A percentile compares a stretch with the other conserved stretches of the same genome.
phyloP scores from a whole-genome alignment of 2,113 vertebrate genomes.

The Trichechus manatus region DNA sequence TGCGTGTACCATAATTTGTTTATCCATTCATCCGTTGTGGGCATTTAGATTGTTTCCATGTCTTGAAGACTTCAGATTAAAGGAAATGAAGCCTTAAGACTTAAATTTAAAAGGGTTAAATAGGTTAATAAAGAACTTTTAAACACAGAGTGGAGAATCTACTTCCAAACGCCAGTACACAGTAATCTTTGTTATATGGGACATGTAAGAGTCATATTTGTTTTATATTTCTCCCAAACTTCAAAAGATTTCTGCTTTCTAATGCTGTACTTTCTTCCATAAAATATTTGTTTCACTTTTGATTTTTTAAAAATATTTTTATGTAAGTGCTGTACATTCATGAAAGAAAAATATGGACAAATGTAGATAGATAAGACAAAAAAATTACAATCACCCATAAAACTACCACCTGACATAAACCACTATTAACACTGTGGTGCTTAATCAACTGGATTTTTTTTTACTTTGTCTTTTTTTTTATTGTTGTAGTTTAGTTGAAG shows the following conservation, averaged over 20 bases:
- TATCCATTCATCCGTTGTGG: no score
- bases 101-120: constrained; percentile 42
- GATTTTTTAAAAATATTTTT: constrained; percentile 1
- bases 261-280: neutral
- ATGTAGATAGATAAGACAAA: neutral
- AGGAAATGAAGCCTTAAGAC: constrained; percentile 28
- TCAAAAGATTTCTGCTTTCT: constrained; percentile 28
- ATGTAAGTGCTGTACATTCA: neutral
- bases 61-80: constrained; percentile 7
- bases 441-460: constrained; percentile 26
- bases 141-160: neutral
- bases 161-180: neutral
- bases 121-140: neutral
- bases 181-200: constrained; percentile 15
- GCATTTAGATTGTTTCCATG: neutral
- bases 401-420: neutral
- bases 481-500: no score
- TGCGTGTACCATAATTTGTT: no score
- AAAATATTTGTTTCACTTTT: neutral
- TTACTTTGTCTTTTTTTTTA: no score
- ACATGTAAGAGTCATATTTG: neutral
- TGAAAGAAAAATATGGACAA: neutral
- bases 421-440: neutral
- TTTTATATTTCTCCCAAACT: constrained; percentile 3
- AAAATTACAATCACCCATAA: constrained; percentile 1